These are phyloP conservation scores for Chaenocephalus aceratus DNA, from an alignment of 2,113 vertebrate species.

Conservation along the genomic window DNA sequence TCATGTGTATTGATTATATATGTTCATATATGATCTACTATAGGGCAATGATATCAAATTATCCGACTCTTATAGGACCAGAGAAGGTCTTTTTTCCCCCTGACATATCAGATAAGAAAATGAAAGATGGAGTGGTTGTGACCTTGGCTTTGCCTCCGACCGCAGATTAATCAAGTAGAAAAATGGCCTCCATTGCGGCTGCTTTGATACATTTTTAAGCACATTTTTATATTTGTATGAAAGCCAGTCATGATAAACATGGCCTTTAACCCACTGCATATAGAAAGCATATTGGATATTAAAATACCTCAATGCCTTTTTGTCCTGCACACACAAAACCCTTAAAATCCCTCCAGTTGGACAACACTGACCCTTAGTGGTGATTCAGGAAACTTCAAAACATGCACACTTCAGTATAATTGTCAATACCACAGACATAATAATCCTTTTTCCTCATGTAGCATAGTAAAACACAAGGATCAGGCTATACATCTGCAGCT, in stretches of 20 bases:
- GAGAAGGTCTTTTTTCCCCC: neutral
- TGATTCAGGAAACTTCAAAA: neutral
- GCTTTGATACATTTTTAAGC: neutral
- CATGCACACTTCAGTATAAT: neutral
- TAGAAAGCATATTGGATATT: constrained; percentile 19
- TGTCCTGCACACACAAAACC: neutral
- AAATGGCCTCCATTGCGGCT: neutral
- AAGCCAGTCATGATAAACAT: constrained; percentile 17
- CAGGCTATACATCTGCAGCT: constrained; percentile 22
- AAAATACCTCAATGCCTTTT: constrained; percentile 31
- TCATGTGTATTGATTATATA: neutral
- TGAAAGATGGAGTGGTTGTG: constrained; percentile 11
- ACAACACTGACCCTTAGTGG: constrained; percentile 77
- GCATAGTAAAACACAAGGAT: constrained; percentile 46
- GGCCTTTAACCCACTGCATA: neutral
- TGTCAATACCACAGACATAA: constrained; percentile 23
- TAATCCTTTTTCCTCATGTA: constrained; percentile 45
- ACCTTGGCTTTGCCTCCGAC: constrained; percentile 28
- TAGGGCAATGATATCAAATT: neutral
- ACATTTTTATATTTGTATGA: neutral
- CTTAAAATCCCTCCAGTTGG: constrained; percentile 36
- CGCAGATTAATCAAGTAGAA: constrained; percentile 21
- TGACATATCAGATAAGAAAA: constrained; percentile 6
- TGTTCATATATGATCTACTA: constrained; percentile 10
- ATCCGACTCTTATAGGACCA: neutral